Conservation (phyloP, 2,113 vertebrate species). For the Elachura formosa region DNA sequence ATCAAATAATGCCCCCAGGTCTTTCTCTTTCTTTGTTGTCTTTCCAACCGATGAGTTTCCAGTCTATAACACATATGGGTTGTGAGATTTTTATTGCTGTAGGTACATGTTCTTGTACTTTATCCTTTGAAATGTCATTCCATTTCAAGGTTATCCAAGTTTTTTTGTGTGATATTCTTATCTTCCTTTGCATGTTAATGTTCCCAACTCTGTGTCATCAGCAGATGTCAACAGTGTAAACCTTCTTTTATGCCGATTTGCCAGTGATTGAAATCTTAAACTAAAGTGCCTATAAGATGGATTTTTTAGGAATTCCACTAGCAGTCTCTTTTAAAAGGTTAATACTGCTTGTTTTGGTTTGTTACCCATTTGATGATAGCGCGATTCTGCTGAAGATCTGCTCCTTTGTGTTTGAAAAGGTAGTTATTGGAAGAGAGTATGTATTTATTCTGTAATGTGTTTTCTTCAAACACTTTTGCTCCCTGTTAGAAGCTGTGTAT, state of each 20-base stretch:
- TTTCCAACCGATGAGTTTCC: conserved; percentile 17
- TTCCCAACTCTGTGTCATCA: not conserved
- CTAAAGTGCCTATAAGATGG: not conserved
- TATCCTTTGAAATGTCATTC: conserved; percentile 2
- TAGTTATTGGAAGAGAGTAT: not conserved
- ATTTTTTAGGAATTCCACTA: not conserved
- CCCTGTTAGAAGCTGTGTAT: not conserved
- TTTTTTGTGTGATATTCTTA: not conserved
- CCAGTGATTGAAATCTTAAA: not conserved
- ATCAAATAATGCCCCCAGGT: conserved; percentile 25
- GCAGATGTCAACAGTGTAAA: not conserved
- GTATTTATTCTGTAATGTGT: not conserved
- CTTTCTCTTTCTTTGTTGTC: conserved; percentile 18
- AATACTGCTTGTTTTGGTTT: not conserved
- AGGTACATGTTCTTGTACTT: not conserved
- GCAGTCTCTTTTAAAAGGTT: not conserved
- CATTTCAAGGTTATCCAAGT: not conserved
- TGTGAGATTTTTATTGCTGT: conserved; percentile 32
- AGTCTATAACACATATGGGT: not conserved
- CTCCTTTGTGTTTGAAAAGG: not conserved
- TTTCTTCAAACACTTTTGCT: not conserved
- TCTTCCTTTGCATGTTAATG: not conserved
- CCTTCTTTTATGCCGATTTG: not conserved
- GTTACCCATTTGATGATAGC: not conserved
- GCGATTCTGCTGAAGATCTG: not conserved